Evolutionary conservation across 2,797 vertebrate genomes (phyloP), one percentile per base, ranked within the genome.

Genomic region (Microctenopoma lineatum): DNA sequence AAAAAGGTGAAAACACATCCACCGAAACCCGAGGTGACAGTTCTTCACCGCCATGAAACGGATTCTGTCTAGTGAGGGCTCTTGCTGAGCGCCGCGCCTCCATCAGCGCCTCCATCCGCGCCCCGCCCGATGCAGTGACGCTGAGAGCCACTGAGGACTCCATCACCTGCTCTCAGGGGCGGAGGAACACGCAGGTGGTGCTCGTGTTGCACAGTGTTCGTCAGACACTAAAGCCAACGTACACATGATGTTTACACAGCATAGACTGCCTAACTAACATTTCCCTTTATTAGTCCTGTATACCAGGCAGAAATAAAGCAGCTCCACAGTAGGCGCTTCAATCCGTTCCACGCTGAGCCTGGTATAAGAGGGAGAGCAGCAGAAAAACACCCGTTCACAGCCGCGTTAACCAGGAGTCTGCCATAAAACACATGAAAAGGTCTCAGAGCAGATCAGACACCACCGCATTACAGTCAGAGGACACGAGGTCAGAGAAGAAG

Each of bases 141-240:
- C 68, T 48, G 61, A 47, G 68, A 62, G 38, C 36, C 56, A n/a
- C 50, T 18, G 45, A 59, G 45, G 41, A 47, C 52, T 12, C 8
- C 38, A 41, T 18, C 48, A 3, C 18, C 41, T 16, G 57, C 47
- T 44, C 2, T 7, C 14, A 8, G 42, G 2, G n/a, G 42, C 3
- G 8, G 42, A 18, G 44, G 16, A 45, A 45, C 21, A 21, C 21
- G 21, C 21, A 21, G 21, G 21, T 21, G 21, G 21, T 21, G 21
- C 21, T 21, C n/a, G n/a, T n/a, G n/a, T n/a, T n/a, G n/a, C n/a
- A n/a, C n/a, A n/a, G n/a, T n/a, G n/a, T n/a, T n/a, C n/a, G 21
- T 21, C 21, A 21, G 21, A 21, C 21, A 21, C 21, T 21, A 21
- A 21, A 21, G 21, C 21, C 21, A 21, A 21, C 21, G 21, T 21